phyloP scores from a whole-genome alignment of 2,797 vertebrate genomes.

The Ambastaia sidthimunki region DNA sequence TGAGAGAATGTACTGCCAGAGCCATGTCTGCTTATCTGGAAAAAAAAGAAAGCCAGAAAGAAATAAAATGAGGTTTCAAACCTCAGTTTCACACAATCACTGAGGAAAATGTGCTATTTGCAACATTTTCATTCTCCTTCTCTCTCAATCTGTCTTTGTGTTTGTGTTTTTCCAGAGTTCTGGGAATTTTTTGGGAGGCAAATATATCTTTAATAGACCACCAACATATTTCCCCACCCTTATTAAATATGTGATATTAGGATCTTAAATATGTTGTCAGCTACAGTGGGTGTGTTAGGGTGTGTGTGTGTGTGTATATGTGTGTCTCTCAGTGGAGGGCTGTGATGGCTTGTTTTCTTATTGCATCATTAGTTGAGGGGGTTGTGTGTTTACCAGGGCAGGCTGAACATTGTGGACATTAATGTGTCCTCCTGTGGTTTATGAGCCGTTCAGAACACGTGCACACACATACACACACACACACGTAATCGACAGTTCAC shows the following conservation, averaged over 20 bases:
- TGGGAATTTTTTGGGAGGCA: slow-evolving; percentile 10
- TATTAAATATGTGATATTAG: slow-evolving; percentile 49
- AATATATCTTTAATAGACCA: slow-evolving; percentile 41
- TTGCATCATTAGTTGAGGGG: slow-evolving; percentile 90
- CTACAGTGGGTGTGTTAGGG: slow-evolving; percentile 34
- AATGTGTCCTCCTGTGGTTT: slow-evolving; percentile 87
- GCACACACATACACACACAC: slow-evolving; percentile 29
- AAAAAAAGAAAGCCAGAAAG: slow-evolving; percentile 26
- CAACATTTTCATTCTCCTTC: background rate
- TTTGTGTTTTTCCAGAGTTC: slow-evolving; percentile 9
- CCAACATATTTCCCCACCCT: slow-evolving; percentile 39
- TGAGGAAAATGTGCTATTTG: slow-evolving; percentile 23
- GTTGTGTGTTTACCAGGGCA: slow-evolving; percentile 88
- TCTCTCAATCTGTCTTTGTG: background rate
- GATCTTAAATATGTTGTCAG: slow-evolving; percentile 39
- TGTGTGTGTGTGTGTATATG: slow-evolving; percentile 28
- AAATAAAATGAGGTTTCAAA: slow-evolving; percentile 16
- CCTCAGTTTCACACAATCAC: slow-evolving; percentile 9
- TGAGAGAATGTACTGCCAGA: slow-evolving; percentile 48
- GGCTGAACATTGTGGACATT: slow-evolving; percentile 86
- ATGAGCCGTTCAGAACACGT: slow-evolving; percentile 75
- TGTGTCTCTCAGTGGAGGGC: slow-evolving; percentile 62
- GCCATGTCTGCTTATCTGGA: slow-evolving; percentile 46
- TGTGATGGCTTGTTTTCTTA: slow-evolving; percentile 87
- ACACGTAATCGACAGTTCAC: slow-evolving; percentile 37